A percentile compares a stretch with the other conserved stretches of the same genome.
Conservation (phyloP, 2,888 invertebrate genomes). For the Tipula vernalis region DNA sequence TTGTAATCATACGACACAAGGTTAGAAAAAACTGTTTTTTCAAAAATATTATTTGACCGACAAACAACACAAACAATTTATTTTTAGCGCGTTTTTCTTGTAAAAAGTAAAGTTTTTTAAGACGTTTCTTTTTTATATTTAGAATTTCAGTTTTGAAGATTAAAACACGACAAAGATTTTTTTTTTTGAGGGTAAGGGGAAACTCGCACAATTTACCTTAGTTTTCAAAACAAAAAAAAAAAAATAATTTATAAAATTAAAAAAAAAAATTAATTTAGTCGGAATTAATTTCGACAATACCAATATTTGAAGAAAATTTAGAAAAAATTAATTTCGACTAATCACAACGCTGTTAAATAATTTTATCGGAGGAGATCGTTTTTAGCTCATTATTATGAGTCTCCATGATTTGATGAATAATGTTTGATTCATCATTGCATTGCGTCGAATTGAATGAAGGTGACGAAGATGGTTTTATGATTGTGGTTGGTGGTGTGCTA, state of each 20-base stretch:
- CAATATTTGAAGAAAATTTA: neutral
- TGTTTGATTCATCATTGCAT: neutral
- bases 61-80: neutral
- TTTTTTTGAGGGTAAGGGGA: neutral
- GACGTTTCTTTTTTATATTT: neutral
- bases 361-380: neutral
- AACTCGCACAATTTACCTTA: neutral
- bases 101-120: neutral
- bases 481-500: neutral
- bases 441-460: neutral
- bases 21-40: neutral
- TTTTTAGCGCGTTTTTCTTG: neutral
- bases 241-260: neutral
- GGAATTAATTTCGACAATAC: neutral
- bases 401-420: slow-evolving; percentile 9
- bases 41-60: neutral
- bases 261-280: neutral
- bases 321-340: neutral
- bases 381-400: slow-evolving; percentile 5
- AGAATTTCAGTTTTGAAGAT: neutral
- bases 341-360: neutral
- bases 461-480: slow-evolving; percentile 7
- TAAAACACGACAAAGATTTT: neutral
- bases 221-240: neutral
- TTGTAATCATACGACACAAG: neutral